These are phyloP conservation scores for Synergus laeviventris DNA, from an alignment of 2,888 invertebrate species.

Conservation along the genomic window DNA sequence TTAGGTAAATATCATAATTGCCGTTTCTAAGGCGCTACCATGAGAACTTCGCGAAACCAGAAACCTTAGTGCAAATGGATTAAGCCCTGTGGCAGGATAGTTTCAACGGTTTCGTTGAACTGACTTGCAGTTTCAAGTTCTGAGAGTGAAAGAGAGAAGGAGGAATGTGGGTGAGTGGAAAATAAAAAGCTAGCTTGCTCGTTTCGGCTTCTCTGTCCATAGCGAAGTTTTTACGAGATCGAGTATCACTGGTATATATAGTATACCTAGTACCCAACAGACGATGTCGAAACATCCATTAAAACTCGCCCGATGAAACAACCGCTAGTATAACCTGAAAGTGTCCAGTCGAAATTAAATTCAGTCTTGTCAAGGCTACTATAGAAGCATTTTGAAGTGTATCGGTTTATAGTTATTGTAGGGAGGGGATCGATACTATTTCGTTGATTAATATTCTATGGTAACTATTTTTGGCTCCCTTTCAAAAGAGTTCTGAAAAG, in stretches of 20 bases:
- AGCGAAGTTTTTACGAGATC: constrained; percentile 31
- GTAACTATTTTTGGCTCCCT: neutral
- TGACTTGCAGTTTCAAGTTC: constrained; percentile 31
- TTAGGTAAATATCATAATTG: constrained; percentile 37
- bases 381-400: neutral
- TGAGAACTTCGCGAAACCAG: constrained; percentile 57
- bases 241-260: constrained; percentile 29
- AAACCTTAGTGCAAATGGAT: constrained; percentile 55
- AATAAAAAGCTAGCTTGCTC: constrained; percentile 29
- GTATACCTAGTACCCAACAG: neutral
- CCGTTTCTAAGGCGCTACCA: constrained; percentile 47
- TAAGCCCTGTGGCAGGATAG: constrained; percentile 21
- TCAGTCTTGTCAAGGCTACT: neutral
- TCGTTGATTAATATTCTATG: neutral
- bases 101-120: constrained; percentile 30
- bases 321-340: neutral
- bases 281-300: constrained; percentile 10
- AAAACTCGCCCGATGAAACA: constrained; percentile 3
- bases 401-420: neutral
- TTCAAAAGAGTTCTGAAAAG: neutral
- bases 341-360: neutral
- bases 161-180: constrained; percentile 18
- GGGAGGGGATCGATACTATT: neutral
- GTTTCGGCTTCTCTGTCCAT: constrained; percentile 15
- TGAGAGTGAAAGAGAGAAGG: constrained; percentile 8